A percentile compares a stretch with the other conserved stretches of the same genome.
These are phyloP conservation scores for Meandrusa payeni DNA, from an alignment of 2,888 invertebrate genomes.

Conservation along the genomic window DNA sequence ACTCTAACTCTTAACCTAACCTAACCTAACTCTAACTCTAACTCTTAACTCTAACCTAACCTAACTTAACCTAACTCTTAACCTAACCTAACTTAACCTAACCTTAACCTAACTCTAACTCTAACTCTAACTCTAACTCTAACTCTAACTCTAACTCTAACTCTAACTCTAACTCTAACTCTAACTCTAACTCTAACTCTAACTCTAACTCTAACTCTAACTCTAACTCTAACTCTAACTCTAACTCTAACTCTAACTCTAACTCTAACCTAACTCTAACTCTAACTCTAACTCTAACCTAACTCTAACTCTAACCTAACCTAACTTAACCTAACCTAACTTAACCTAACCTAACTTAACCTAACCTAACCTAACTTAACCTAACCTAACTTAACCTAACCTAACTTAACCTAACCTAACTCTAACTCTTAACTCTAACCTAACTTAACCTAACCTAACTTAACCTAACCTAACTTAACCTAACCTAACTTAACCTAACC, in stretches of 20 bases:
- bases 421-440: too few species aligned
- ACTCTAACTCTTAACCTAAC: constrained; percentile 1
- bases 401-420: constrained; percentile 24
- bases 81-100: too few species aligned
- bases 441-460: constrained; percentile 26
- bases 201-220: constrained; percentile 8
- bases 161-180: constrained; percentile 3
- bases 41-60: too few species aligned
- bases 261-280: too few species aligned
- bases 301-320: too few species aligned
- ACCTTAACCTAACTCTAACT: constrained; percentile 3
- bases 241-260: too few species aligned
- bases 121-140: neutral
- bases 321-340: constrained; percentile 25
- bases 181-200: constrained; percentile 4
- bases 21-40: constrained; percentile 4
- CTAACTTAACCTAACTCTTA: too few species aligned
- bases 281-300: too few species aligned
- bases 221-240: constrained; percentile 21
- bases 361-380: constrained; percentile 27
- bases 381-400: constrained; percentile 24
- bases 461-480: constrained; percentile 27
- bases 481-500: constrained; percentile 27
- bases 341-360: constrained; percentile 25
- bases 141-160: constrained; percentile 2